phyloP scores from a whole-genome alignment of 1,140 invertebrate species.

The Solenopsis invicta region DNA sequence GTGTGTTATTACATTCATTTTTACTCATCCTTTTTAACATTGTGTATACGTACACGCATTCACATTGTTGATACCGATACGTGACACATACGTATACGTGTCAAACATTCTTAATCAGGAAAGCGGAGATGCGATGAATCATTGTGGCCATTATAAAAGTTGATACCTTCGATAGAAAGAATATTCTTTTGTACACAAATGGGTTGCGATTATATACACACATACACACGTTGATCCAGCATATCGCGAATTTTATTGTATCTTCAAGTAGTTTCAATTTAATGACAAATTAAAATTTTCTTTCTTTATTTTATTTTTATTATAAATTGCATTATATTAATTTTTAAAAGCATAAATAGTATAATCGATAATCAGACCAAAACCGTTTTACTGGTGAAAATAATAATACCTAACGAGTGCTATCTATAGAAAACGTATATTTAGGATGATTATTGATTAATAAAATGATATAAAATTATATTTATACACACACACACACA shows the following conservation, averaged over 20 bases:
- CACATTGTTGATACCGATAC: constrained; percentile 20
- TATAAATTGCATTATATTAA: background rate
- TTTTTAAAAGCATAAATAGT: background rate
- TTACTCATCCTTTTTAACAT: constrained; percentile 40
- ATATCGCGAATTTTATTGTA: background rate
- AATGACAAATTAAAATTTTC: too few species aligned
- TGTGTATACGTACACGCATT: background rate
- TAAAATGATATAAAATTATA: background rate
- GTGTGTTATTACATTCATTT: constrained; percentile 18
- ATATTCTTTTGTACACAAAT: background rate
- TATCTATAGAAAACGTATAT: constrained; percentile 1
- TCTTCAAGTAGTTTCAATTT: too few species aligned
- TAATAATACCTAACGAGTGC: background rate
- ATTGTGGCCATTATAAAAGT: constrained; percentile 18
- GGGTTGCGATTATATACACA: background rate
- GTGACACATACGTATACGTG: background rate
- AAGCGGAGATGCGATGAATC: constrained; percentile 64
- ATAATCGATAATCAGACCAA: background rate
- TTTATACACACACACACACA: too few species aligned
- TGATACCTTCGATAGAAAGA: background rate
- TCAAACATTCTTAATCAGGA: constrained; percentile 39
- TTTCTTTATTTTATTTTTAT: too few species aligned
- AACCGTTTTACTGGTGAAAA: background rate
- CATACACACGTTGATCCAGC: background rate
- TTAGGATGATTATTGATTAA: constrained; percentile 17